Percentiles rank a stretch among this genome's conserved stretches.
phyloP scores from a whole-genome alignment of 35 echinoderm and acorn worm species.

The Ophiothrix spiculata region DNA sequence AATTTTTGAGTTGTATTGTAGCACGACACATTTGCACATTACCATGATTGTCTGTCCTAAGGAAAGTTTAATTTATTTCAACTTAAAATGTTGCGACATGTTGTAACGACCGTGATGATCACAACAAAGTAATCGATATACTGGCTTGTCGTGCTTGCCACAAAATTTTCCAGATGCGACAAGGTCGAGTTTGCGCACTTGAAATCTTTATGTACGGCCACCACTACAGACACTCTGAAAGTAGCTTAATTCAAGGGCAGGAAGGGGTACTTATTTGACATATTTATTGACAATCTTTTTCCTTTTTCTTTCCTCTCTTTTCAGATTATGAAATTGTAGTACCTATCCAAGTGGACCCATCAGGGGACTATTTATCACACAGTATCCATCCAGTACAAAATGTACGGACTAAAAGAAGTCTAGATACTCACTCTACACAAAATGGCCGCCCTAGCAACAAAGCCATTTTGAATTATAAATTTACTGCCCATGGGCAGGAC shows the following conservation, averaged over 20 bases:
- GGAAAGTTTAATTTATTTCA: no score
- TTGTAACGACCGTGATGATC: no score
- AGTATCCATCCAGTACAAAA: conserved; percentile 43
- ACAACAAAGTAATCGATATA: no score
- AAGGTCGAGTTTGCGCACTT: no score
- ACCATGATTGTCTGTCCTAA: no score
- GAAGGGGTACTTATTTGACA: not conserved
- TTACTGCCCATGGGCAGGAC: conserved; percentile 62
- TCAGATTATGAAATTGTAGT: conserved; percentile 74
- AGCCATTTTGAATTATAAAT: conserved; percentile 46
- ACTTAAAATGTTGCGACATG: no score
- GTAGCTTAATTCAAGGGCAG: not conserved
- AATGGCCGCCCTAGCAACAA: not conserved
- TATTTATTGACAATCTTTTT: not conserved
- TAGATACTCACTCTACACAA: not conserved
- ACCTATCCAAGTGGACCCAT: conserved; percentile 70
- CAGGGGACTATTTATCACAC: conserved; percentile 63
- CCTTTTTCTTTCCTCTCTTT: conserved; percentile 23
- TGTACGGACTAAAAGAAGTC: conserved; percentile 57
- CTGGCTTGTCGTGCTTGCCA: not conserved
- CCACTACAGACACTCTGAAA: not conserved
- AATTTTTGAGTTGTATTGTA: no score
- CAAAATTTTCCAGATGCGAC: not conserved
- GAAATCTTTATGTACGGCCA: no score
- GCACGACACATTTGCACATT: no score